A percentile compares a stretch with the other conserved stretches of the same genome.
phyloP scores from a whole-genome alignment of 2,888 invertebrate genomes.

The Heliothis peltigera region DNA sequence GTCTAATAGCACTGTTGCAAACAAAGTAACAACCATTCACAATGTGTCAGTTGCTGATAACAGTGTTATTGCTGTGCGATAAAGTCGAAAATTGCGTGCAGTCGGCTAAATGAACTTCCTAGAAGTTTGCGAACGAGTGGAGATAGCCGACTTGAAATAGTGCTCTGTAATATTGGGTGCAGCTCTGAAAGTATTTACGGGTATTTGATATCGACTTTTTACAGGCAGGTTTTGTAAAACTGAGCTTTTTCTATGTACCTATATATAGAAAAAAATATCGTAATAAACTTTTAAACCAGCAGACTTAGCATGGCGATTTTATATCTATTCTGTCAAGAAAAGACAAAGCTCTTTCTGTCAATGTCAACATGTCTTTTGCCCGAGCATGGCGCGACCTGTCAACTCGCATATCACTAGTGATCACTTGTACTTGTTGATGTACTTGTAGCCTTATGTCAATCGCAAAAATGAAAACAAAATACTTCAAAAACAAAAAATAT shows the following conservation, averaged over 20 bases:
- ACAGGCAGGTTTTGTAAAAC: neutral
- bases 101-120: conserved; percentile 16
- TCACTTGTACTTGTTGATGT: too few relatives aligned
- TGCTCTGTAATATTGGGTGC: conserved; percentile 27
- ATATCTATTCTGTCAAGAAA: too few relatives aligned
- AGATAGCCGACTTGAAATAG: conserved; percentile 34
- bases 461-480: too few relatives aligned
- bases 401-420: too few relatives aligned
- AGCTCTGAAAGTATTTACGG: conserved; percentile 25
- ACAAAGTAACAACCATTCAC: conserved; percentile 36
- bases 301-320: too few relatives aligned
- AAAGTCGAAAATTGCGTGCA: conserved; percentile 36
- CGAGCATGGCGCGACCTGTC: too few relatives aligned
- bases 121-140: conserved; percentile 13
- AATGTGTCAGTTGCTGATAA: conserved; percentile 31
- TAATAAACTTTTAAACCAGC: neutral
- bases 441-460: too few relatives aligned
- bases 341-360: too few relatives aligned
- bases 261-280: neutral
- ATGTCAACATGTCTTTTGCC: too few relatives aligned
- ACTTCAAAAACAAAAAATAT: too few relatives aligned
- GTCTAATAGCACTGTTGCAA: conserved; percentile 41
- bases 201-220: conserved; percentile 17
- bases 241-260: neutral
- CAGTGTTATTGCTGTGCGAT: conserved; percentile 9